Evolutionary conservation across 2,888 invertebrate genomes (phyloP).

Genomic region (Aphidoletes aphidimyza): DNA sequence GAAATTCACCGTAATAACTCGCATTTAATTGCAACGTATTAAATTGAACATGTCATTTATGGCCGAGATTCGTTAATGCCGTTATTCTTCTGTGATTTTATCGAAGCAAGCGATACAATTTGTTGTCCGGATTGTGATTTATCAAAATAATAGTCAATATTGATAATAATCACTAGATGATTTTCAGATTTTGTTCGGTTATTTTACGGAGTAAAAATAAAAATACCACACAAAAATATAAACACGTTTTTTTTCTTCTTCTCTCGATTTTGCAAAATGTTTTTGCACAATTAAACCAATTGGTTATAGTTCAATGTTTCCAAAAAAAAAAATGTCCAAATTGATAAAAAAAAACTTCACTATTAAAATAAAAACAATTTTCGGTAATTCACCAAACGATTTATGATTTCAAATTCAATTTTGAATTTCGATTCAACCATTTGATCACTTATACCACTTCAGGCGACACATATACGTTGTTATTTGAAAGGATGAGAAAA

Average conservation of each 20-base stretch:
- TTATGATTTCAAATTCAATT: background rate
- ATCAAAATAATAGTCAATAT: too few relatives aligned
- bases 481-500: background rate
- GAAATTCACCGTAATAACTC: slow-evolving; percentile 41
- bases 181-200: too few relatives aligned
- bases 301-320: too few relatives aligned
- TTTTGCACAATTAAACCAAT: too few relatives aligned
- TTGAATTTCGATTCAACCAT: background rate
- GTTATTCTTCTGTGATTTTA: background rate
- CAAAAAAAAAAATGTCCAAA: too few relatives aligned
- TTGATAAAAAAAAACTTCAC: too few relatives aligned
- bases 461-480: background rate
- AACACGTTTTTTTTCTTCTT: too few relatives aligned
- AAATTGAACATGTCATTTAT: background rate
- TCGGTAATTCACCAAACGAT: background rate
- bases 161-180: too few relatives aligned
- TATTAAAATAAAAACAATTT: background rate
- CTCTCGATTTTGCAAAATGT: background rate
- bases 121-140: slow-evolving; percentile 25
- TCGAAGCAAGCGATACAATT: background rate
- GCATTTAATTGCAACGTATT: slow-evolving; percentile 4
- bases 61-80: background rate
- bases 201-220: too few relatives aligned
- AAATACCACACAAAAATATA: too few relatives aligned
- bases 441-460: background rate